phyloP scores from a whole-genome alignment of 2,113 vertebrate genomes.

The Bujurquina vittata region DNA sequence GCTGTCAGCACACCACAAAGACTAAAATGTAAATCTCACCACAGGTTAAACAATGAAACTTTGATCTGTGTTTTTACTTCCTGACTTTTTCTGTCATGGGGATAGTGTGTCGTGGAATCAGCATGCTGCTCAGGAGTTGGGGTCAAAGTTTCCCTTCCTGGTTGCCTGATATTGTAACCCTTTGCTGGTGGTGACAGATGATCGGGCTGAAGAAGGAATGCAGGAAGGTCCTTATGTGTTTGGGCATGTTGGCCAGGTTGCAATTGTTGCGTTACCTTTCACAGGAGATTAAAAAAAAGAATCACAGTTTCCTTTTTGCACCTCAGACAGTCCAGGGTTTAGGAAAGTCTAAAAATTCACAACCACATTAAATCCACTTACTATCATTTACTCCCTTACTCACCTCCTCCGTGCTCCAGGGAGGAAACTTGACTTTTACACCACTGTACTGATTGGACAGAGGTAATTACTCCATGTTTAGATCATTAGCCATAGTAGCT shows the following conservation, averaged over 20 bases:
- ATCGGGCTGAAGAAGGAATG: background rate
- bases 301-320: background rate
- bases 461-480: background rate
- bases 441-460: background rate
- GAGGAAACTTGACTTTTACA: background rate
- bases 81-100: background rate
- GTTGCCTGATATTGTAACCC: background rate
- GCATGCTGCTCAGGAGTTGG: background rate
- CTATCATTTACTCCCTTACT: background rate
- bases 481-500: background rate
- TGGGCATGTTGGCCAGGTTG: constrained; percentile 26
- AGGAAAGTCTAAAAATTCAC: background rate
- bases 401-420: background rate
- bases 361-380: background rate
- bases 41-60: constrained; percentile 8
- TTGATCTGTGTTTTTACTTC: background rate
- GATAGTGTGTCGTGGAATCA: background rate
- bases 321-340: background rate
- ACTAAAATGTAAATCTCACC: too few species aligned
- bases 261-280: background rate
- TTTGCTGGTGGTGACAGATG: constrained; percentile 29
- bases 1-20: too few species aligned
- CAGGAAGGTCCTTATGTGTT: constrained; percentile 64
- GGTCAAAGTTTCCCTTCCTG: constrained; percentile 7
- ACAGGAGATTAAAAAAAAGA: constrained; percentile 2